These are phyloP conservation scores for Tenthredo livida DNA, from an alignment of 2,888 invertebrate genomes.

Conservation along the genomic window DNA sequence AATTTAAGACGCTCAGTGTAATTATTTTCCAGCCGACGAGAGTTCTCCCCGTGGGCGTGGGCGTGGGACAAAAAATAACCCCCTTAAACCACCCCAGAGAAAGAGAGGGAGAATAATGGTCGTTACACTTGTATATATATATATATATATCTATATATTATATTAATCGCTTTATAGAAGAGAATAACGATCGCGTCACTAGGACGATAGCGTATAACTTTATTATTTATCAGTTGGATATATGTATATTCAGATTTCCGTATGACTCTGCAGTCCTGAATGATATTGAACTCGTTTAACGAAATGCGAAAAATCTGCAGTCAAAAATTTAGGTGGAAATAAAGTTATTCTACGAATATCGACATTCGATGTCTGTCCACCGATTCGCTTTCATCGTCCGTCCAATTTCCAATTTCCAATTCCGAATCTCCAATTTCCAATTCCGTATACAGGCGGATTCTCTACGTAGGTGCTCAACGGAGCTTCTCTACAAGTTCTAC, in stretches of 20 bases:
- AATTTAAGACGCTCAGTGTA: constrained; percentile 37
- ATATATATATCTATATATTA: neutral
- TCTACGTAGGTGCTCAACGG: constrained; percentile 42
- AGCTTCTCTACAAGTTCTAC: neutral
- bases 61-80: neutral
- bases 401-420: constrained; percentile 39
- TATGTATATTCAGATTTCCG: neutral
- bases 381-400: constrained; percentile 29
- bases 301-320: neutral
- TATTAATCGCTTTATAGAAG: neutral
- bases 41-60: too few relatives aligned
- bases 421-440: constrained; percentile 39
- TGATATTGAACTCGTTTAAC: neutral
- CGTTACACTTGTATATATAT: neutral
- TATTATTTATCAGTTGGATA: too few relatives aligned
- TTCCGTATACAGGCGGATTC: constrained; percentile 5
- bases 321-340: neutral
- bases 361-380: constrained; percentile 28
- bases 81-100: neutral
- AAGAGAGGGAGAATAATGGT: neutral
- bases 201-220: neutral
- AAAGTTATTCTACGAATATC: constrained; percentile 25
- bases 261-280: neutral
- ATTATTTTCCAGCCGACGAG: constrained; percentile 31
- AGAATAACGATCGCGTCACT: neutral